Evolutionary conservation across 2,797 vertebrate species (phyloP), one percentile per base, ranked within the genome.

Genomic region (Podarcis lilfordi): DNA sequence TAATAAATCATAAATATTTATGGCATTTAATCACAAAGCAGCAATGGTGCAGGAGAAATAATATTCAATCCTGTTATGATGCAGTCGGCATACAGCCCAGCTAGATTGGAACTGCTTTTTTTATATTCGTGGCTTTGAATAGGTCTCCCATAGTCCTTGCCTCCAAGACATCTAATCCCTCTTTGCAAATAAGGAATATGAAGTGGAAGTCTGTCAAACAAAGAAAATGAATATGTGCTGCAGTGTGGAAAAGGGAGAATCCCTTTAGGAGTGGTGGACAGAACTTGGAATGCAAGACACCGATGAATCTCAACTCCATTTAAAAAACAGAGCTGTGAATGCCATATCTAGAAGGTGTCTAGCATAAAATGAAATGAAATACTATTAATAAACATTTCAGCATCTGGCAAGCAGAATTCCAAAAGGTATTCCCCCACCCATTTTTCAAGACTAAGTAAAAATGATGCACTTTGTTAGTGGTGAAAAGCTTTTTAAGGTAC

Each of bases 1-100:
- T 86, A 93, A 95, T 94, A 95, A 91, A 92, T 94, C 92, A 94
- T 96, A 91, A 94, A 96, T 96, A 96, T 96, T 95, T 90, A 96
- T 96, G 89, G 64, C 88, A 88, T 91, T 96, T 93, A 95, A 95
- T 95, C 94, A 94, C 7, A 86, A 96, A 89, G 94, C 94, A 89
- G 92, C 90, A 86, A 21, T 0, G 72, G 92, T 27, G 72, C 94
- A 93, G 91, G 90, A 95, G 85, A 61, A 23, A 80, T 88, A 92
- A 94, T 87, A 92, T 91, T 93, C 68, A 61, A 83, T 25, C 87
- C 25, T 37, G 89, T 93, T 94, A 92, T 72, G 72, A 89, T 82
- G 91, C 35, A 50, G 90, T 80, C 82, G 83, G 92, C 94, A 92
- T 80, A n/a, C 8, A 1, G 25, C 81, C 66, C 77, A 69, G 78